phyloP scores from a whole-genome alignment of 2,797 vertebrate genomes.

The Thaleichthys pacificus region DNA sequence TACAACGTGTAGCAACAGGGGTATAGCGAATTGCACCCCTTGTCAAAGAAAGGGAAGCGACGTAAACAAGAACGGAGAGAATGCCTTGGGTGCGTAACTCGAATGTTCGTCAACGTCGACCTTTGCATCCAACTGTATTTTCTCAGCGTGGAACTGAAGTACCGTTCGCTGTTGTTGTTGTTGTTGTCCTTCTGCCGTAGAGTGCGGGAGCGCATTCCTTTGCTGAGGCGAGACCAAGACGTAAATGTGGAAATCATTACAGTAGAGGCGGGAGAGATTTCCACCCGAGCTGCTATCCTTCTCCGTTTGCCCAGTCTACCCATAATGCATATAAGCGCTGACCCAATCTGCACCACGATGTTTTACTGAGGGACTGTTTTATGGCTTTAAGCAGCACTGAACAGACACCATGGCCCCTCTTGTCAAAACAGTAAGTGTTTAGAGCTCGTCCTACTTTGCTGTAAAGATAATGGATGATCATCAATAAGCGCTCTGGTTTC shows the following conservation, averaged over 20 bases:
- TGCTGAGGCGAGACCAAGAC: constrained; percentile 48
- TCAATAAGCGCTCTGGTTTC: constrained; percentile 35
- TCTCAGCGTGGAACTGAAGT: background rate
- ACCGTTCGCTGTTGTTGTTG: constrained; percentile 44
- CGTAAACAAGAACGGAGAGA: background rate
- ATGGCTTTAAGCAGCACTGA: constrained; percentile 6
- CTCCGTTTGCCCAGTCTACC: constrained; percentile 60
- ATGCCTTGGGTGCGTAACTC: too few relatives aligned
- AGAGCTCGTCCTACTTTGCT: constrained; percentile 19
- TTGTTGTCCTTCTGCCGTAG: constrained; percentile 44
- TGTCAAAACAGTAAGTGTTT: constrained; percentile 46
- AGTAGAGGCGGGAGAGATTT: constrained; percentile 56
- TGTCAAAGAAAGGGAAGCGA: background rate
- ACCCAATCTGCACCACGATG: constrained; percentile 18
- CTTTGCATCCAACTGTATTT: background rate
- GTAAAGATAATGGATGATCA: constrained; percentile 43
- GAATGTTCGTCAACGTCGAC: background rate
- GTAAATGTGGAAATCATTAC: constrained; percentile 75
- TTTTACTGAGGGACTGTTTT: constrained; percentile 46
- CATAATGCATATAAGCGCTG: constrained; percentile 59
- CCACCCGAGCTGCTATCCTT: constrained; percentile 44
- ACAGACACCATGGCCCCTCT: constrained; percentile 38
- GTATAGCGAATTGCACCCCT: background rate
- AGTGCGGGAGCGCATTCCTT: constrained; percentile 53
- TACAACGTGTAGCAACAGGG: background rate